Base-by-base conservation (phyloP, 2,797 vertebrate genomes). In the Microcaecilia unicolor region DNA sequence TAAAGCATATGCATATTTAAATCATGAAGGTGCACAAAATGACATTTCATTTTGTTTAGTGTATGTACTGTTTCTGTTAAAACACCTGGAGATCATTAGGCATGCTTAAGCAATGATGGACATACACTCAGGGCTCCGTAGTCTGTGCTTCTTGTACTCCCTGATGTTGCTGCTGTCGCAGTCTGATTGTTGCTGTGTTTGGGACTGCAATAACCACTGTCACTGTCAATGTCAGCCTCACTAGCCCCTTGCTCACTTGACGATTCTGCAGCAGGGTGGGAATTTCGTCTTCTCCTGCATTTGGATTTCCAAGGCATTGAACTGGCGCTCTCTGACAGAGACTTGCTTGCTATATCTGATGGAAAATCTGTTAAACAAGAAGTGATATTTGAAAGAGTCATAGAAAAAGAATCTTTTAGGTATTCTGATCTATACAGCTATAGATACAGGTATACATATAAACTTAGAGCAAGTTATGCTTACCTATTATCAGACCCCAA, bases 191-290 rank as follows among this genome's bases (percentile, higher is more conserved):
- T 88, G 80, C 91, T 89, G 67, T 98, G 93, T 54, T 94, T 95
- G 22, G 95, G 95, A 54, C 95, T 98, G 41, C 95, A 98, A 37
- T 98, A 98, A 22, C 95, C 95, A 9, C 95, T 98, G 57, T 98
- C 94, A 3, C 95, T 98, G 80, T 98, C 95, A n/a, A 98, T 94
- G 38, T 98, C 95, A 0, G 91, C 94, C 72, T 98, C 95, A 2
- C 90, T 92, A 10, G 88, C 83, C 0, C 92, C 91, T 40, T 91
- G 92, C 27, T 98, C 95, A 1, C 82, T 92, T 16, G 90, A 97
- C 18, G 80, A 87, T 32, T 98, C 94, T 0, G 83, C 82, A 7
- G 80, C 55, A 8, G 87, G 86, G 37, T 97, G 90, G 9, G 93
- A 91, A 0, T 86, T 70, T 31, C 85, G 76, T 45, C 91, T 81